Evolutionary conservation across 2,888 invertebrate species (phyloP).

Genomic region (Mycogona germanica): DNA sequence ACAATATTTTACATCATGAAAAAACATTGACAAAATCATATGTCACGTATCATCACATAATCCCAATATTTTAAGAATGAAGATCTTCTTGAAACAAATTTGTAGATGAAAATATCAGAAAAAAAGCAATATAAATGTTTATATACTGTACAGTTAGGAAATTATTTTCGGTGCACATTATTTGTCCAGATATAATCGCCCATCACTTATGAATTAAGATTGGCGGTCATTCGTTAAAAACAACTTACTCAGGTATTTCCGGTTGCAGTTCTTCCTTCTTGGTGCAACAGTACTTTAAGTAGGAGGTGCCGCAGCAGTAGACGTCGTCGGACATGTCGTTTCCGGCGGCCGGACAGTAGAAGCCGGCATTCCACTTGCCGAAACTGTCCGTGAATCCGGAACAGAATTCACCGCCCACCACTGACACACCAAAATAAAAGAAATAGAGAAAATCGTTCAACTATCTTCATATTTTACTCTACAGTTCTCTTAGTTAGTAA

Average conservation of each 20-base stretch:
- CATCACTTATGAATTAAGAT: not conserved
- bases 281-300: conserved; percentile 34
- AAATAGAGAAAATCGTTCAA: too few relatives aligned
- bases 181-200: not conserved
- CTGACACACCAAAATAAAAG: too few relatives aligned
- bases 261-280: conserved; percentile 23
- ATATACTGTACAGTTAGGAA: not conserved
- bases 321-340: conserved; percentile 29
- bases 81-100: not conserved
- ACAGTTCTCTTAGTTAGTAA: not conserved
- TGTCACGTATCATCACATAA: too few relatives aligned
- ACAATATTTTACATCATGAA: too few relatives aligned
- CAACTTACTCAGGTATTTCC: conserved; percentile 23
- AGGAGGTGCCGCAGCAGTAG: conserved; percentile 34
- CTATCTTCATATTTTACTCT: too few relatives aligned
- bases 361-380: conserved; percentile 36
- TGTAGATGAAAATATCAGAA: too few relatives aligned
- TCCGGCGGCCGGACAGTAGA: conserved; percentile 34
- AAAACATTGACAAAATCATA: too few relatives aligned
- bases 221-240: not conserved
- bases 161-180: not conserved
- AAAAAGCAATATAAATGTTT: not conserved
- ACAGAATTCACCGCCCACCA: conserved; percentile 34
- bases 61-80: too few relatives aligned
- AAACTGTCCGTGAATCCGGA: conserved; percentile 34